Evolutionary conservation across 2,113 vertebrate genomes (phyloP).

Genomic region (Halichoerus grypus): DNA sequence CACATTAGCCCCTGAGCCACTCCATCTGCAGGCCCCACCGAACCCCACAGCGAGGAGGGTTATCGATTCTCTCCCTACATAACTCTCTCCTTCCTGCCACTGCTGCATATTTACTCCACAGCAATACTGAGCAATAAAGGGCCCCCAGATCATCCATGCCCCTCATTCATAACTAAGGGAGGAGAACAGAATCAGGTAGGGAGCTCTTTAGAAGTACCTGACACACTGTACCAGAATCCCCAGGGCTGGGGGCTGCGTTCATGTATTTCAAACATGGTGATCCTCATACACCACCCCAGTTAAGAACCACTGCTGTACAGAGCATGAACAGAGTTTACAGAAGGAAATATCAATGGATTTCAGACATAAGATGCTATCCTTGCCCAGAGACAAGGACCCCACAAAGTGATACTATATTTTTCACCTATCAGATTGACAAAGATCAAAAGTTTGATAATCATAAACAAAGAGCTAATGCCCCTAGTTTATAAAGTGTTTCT

Average conservation of each 20-base stretch:
- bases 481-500: neutral
- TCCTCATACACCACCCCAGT: neutral
- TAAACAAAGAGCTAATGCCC: neutral
- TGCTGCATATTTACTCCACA: neutral
- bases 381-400: neutral
- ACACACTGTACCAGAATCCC: neutral
- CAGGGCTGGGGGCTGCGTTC: neutral
- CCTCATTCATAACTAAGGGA: neutral
- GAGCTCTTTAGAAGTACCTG: neutral
- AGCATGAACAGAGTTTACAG: neutral
- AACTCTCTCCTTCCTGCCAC: neutral
- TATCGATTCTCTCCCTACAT: neutral
- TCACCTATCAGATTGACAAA: neutral
- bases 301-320: neutral
- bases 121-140: neutral
- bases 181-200: fast-evolving
- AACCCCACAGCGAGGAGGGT: neutral
- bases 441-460: neutral
- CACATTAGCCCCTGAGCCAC: neutral
- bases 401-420: neutral
- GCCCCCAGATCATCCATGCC: fast-evolving
- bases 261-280: neutral
- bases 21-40: neutral
- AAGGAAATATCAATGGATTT: neutral
- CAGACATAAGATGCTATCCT: neutral